Evolutionary conservation across 1,140 invertebrate species (phyloP), one percentile per base, ranked within the genome.

Genomic region (Zaprionus tsacasi): DNA sequence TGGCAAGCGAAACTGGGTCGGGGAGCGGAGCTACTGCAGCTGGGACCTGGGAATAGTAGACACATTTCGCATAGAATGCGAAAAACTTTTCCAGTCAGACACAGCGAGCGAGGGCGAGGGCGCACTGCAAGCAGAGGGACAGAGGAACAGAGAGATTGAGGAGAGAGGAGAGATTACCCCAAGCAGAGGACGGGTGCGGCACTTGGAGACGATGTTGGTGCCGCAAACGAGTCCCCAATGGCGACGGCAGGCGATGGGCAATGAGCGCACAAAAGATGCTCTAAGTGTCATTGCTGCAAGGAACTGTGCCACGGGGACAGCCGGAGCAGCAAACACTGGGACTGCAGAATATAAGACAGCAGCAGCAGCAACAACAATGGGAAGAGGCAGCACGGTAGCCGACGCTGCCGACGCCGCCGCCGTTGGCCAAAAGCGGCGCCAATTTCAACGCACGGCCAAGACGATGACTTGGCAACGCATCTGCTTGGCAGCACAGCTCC

Each of bases 161-260:
- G 70, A n/a, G 54, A 35, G 59, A 70, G 61, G 45, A 17, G 27
- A 54, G 33, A 55, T 27, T 33, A 66, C 25, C 69, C 57, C 56
- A 52, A 33, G 15, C 15, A 21, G 45, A 48, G 45, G 27, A 30
- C 43, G 7, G 15, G 12, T 17, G 45, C 45, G 56, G 38, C 36
- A 56, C 58, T 76, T 59, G 80, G 64, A 75, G 73, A 78, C 56
- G 72, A 81, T 75, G 85, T 70, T 87, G 83, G 52, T 43, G 25
- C 83, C 85, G 67, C 83, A 87, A 87, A 87, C 83, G 83, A 87
- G 83, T 88, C 83, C 85, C 83, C 79, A 83, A 80, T 78, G 83
- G 80, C 79, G 83, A 77, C 79, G 76, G 73, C 85, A 75, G 79
- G 65, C 79, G 69, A 68, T 77, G 68, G 77, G 71, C 83, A 83